A percentile compares a stretch with the other conserved stretches of the same genome.
Conservation (phyloP, 2,113 vertebrate genomes). For the Arizona elegans region DNA sequence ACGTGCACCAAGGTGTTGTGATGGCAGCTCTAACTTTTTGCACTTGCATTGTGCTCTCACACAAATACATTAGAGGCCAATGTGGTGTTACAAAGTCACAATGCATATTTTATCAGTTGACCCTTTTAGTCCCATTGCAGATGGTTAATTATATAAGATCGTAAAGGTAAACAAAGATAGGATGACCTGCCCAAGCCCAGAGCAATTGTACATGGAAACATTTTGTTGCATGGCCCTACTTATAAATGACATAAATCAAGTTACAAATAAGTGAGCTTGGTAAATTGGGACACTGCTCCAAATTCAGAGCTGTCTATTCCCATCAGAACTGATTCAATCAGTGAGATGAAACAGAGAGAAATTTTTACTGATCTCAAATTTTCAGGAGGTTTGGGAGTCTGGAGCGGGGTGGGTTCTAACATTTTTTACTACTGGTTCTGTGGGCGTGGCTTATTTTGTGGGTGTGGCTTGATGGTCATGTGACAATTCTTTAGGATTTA, state of each 20-base stretch:
- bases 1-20: not conserved
- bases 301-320: not conserved
- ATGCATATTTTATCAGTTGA: not conserved
- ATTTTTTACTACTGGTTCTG: too few relatives aligned
- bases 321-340: not conserved
- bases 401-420: not conserved
- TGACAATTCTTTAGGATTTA: too few relatives aligned
- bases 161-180: not conserved
- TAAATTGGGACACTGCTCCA: not conserved
- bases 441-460: too few relatives aligned
- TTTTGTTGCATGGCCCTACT: not conserved
- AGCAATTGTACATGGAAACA: not conserved
- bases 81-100: not conserved
- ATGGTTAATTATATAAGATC: not conserved
- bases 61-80: not conserved
- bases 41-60: not conserved
- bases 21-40: not conserved
- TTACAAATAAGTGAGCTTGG: not conserved
- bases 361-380: not conserved
- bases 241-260: not conserved
- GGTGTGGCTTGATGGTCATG: too few relatives aligned
- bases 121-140: not conserved
- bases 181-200: not conserved
- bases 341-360: not conserved
- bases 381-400: not conserved